Conservation (phyloP, 2,113 vertebrate genomes). For the Corapipo altera region DNA sequence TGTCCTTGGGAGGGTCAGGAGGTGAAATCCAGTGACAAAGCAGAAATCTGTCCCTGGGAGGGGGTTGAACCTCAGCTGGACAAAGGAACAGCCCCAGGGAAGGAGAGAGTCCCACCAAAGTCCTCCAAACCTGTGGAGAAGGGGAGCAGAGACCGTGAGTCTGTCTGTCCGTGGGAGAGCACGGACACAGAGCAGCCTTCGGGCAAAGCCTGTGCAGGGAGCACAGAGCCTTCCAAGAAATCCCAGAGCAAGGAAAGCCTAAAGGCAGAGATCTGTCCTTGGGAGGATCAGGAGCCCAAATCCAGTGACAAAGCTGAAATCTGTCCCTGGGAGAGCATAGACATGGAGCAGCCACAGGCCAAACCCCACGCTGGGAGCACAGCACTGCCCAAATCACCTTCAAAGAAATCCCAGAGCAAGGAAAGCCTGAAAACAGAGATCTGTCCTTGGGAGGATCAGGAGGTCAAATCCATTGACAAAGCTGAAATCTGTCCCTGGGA, state of each 20-base stretch:
- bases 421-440: too few relatives aligned
- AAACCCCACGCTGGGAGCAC: too few relatives aligned
- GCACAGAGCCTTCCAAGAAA: neutral
- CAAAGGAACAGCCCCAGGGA: neutral
- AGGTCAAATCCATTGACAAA: too few relatives aligned
- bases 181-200: neutral
- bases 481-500: too few relatives aligned
- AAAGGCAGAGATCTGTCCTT: constrained; percentile 47
- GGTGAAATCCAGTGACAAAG: neutral
- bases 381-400: too few relatives aligned
- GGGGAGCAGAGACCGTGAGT: neutral
- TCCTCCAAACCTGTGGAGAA: neutral
- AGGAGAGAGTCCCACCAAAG: accelerated
- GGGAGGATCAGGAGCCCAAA: constrained; percentile 36
- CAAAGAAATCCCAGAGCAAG: too few relatives aligned
- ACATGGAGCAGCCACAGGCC: too few relatives aligned
- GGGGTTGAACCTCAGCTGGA: neutral
- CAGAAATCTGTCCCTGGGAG: constrained; percentile 74
- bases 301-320: neutral
- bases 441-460: too few relatives aligned
- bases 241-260: neutral
- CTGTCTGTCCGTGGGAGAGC: constrained; percentile 18
- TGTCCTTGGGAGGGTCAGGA: neutral
- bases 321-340: neutral
- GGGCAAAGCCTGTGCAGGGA: neutral